These are phyloP conservation scores for Leptoteleia sp. DNA, from an alignment of 1,140 invertebrate species.

Conservation along the genomic window DNA sequence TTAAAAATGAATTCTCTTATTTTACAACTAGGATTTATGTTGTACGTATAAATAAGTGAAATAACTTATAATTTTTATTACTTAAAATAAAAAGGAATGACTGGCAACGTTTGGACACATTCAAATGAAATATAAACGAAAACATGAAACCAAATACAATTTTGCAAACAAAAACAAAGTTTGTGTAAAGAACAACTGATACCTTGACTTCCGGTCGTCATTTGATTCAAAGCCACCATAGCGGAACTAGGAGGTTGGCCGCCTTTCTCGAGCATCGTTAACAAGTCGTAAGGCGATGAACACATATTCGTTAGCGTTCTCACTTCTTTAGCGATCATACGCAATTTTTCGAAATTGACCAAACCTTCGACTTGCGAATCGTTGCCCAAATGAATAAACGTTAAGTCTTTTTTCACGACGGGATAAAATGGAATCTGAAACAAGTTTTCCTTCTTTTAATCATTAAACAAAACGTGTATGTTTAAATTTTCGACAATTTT, in stretches of 20 bases:
- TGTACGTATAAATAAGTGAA: too few species aligned
- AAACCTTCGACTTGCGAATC: constrained; percentile 95
- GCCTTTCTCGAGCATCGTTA: constrained; percentile 91
- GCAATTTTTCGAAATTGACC: constrained; percentile 98
- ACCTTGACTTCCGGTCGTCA: constrained; percentile 85
- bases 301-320: constrained; percentile 97
- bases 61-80: too few species aligned
- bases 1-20: too few species aligned
- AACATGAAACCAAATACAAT: too few species aligned
- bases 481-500: background rate
- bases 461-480: too few species aligned
- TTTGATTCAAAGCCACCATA: constrained; percentile 93
- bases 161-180: background rate
- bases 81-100: too few species aligned
- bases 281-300: constrained; percentile 93
- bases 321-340: constrained; percentile 99
- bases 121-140: too few species aligned
- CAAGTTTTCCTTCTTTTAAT: too few species aligned
- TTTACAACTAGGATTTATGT: too few species aligned
- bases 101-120: too few species aligned
- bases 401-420: constrained; percentile 98
- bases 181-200: too few species aligned
- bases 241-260: constrained; percentile 93
- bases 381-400: constrained; percentile 98
- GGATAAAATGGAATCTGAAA: constrained; percentile 97